Evolutionary conservation across 1,140 invertebrate genomes (phyloP).

Genomic region (Pseudomyrmex pallidus): DNA sequence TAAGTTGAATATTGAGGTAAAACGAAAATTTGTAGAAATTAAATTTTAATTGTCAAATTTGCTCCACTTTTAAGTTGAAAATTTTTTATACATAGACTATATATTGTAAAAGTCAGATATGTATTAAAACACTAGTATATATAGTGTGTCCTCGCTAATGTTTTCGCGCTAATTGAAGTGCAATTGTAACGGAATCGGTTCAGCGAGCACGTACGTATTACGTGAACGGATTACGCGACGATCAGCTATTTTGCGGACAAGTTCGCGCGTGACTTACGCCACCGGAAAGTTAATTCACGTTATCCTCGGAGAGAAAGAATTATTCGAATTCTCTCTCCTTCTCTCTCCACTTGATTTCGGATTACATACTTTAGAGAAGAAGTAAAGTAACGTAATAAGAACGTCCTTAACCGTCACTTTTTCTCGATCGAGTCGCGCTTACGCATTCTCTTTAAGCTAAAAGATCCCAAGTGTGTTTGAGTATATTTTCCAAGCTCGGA

Average conservation of each 20-base stretch:
- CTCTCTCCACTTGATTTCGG: constrained; percentile 10
- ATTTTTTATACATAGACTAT: no score
- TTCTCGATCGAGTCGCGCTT: neutral
- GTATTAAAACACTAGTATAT: neutral
- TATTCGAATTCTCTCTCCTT: neutral
- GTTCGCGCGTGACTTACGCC: constrained; percentile 34
- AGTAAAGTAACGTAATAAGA: neutral
- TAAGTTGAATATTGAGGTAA: no score
- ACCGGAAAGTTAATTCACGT: constrained; percentile 41
- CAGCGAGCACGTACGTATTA: constrained; percentile 35
- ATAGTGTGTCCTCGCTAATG: neutral
- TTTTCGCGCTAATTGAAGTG: constrained; percentile 34
- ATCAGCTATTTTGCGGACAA: constrained; percentile 51
- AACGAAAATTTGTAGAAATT: no score
- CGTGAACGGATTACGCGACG: constrained; percentile 47
- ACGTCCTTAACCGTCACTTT: neutral
- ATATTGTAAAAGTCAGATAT: no score
- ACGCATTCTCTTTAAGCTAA: neutral
- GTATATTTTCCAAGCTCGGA: no score
- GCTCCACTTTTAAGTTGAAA: no score
- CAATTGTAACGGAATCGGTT: constrained; percentile 39
- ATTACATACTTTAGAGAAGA: constrained; percentile 13
- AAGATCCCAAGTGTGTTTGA: neutral
- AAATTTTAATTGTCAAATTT: no score
- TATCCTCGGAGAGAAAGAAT: constrained; percentile 10